Evolutionary conservation across 2,797 vertebrate genomes (phyloP), one percentile per base, ranked within the genome.

Genomic region (Falco peregrinus): DNA sequence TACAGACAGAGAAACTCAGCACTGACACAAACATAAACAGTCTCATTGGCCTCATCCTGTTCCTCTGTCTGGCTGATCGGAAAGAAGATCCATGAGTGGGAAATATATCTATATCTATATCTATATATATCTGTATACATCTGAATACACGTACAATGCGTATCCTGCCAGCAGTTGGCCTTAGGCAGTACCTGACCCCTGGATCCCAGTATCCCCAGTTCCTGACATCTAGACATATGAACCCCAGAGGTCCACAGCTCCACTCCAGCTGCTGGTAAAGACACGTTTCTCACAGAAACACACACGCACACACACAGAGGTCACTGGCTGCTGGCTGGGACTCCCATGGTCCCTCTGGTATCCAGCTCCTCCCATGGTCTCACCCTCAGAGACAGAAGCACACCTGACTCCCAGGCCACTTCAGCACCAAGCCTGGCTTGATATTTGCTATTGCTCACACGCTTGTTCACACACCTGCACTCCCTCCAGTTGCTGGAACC

Each of bases 291-390:
- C 29, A 39, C 57, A 81, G 86, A 84, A 79, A 59, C 11, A 59
- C 11, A 10, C 5, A 9, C 12, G 24, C 33, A 17, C 39, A 19
- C 24, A 14, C 15, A 39, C 1, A 74, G 33, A 47, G 18, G 15
- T n/a, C 43, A 50, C 29, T 1, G 2, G 6, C 17, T 65, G 17
- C 37, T 76, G 75, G 5, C 13, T 0, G 0, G 13, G 41, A 26
- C 54, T 77, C 9, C 10, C 14, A 7, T 28, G 17, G 18, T 50
- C 18, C 19, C 11, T 26, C 51, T 45, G 16, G 13, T 16, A 70
- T 15, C 12, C 47, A 65, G 20, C 25, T 69, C 11, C 31, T 83
- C 21, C 7, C 1, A 5, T 11, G 43, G 22, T 31, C 37, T 84
- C 24, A 35, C 20, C 15, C 26, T 35, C 33, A 64, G 57, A 78